Evolutionary conservation across 2,113 vertebrate genomes (phyloP), one percentile per base, ranked within the genome.

Genomic region (Gymnogyps californianus): DNA sequence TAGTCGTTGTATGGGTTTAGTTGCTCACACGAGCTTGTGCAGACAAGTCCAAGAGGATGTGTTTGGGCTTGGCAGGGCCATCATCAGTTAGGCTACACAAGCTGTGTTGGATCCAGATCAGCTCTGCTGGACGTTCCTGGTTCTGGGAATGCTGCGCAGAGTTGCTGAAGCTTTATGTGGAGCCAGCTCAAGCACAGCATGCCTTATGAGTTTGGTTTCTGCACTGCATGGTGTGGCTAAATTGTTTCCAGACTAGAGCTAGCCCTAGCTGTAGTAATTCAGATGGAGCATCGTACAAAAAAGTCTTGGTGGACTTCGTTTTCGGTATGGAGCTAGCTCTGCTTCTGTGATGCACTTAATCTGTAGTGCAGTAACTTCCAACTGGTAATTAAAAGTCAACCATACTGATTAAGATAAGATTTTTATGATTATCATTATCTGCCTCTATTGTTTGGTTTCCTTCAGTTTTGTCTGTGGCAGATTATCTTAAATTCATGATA

Each of bases 61-160:
- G 16, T 31, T 55, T 6, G 64, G 47, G 16, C 25, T 67, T 36
- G 55, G 78, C 7, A 26, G 34, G 26, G 25, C 61, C 12, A 0
- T 0, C 14, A 2, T 5, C 22, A 3, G 4, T 47, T 62, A 75
- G 65, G 46, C 75, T 32, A 79, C 47, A 1, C 31, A 2, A 13
- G 24, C 12, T 13, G 2, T 6, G 16, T 0, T 34, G 52, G 52
- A 16, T 29, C 13, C 58, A 2, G 7, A 2, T 49, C 0, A 3
- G n/a, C 82, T 75, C 52, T 71, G 24, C 42, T 28, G 44, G 42
- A 5, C 6, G 10, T 8, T 34, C 42, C 61, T 55, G 62, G 24
- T 15, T 67, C 54, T 49, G 51, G 62, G 80, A 38, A 11, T 32
- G 65, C 64, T 57, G 55, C 2, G 7, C 55, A 3, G 58, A 36